Evolutionary conservation across 2,888 invertebrate species (phyloP), one percentile per base, ranked within the genome.

Genomic region (Ophioninae sp.): DNA sequence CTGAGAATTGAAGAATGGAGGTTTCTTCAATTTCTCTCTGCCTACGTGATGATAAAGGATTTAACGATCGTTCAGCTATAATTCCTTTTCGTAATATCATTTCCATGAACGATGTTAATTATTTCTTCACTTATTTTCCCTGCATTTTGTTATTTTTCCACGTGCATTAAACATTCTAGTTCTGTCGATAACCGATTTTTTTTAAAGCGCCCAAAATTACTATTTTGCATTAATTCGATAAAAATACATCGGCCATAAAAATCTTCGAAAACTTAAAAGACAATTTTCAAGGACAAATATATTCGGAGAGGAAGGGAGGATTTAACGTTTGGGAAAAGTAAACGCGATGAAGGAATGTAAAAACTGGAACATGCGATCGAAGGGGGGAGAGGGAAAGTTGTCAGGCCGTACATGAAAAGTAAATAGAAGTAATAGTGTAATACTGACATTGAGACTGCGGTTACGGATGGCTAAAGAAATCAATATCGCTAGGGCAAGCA

Each of bases 401-500:
- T 67, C 30, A 50, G 59, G 70, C 44, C 59, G 37, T 72, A 72
- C 70, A 68, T 67, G 79, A 50, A 74, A 69, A 77, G 81, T 84
- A 84, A 84, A 81, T 84, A 67, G 50, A 57, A 59, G 79, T 73
- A 78, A 81, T 57, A 74, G 70, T 37, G 73, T 78, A 72, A 70
- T 10, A 65, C 41, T 30, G 67, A 44, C 65, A 59, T 23, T 39
- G 74, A 39, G 67, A 62, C 56, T 50, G 56, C 23, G 73, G 79
- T 79, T 81, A 75, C 78, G 75, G 74, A 84, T 81, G 75, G 74
- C 17, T 30, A 44, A 23, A 75, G 81, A 81, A 84, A 84, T 84
- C 84, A 84, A 84, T 84, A 84, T 81, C 70, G 64, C 74, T 67
- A 67, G 78, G 75, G 75, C 79, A 72, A 81, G 81, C 70, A 75